Base-by-base conservation (phyloP, 2,113 vertebrate species). In the Pleuronectes platessa region DNA sequence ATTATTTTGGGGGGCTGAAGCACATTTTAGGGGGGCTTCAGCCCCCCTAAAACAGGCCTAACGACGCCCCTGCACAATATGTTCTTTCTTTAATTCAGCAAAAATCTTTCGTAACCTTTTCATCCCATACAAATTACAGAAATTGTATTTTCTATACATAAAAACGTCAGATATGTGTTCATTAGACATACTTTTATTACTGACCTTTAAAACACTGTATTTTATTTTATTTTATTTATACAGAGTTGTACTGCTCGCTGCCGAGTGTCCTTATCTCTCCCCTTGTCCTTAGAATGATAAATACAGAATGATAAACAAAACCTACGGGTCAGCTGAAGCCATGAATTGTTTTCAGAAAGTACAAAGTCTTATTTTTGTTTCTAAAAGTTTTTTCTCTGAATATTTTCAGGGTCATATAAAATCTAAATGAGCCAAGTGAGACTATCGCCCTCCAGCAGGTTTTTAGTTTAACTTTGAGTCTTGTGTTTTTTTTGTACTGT, bases 221-320 rank as follows among this genome's bases (percentile, higher is more conserved):
- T 8, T 17, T 40, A 3, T 61, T 63, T 62, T 47, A 31, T 31
- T 42, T 35, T 58, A 13, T 62, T 49, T 59, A 12, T 20, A 20
- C 14, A 24, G 15, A 12, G 15, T 69, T 47, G 14, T 18, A n/a
- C n/a, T 56, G 2, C 0, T 35, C 27, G 23, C 13, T 53, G 27
- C 1, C 49, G 40, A 35, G 4, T 31, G 13, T 20, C 2, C 49
- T 75, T 66, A 76, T 82, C 59, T 76, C 66, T 59, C 47, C 15
- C 15, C 45, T 35, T 49, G 40, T 63, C 31, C 42, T 66, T 63
- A 13, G 23, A 45, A 53, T 68, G 26, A 77, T n/a, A 64, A 79
- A 74, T 4, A 11, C 15, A 47, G 67, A 60, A 11, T 35, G 5
- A 77, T 40, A 64, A 61, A 60, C 17, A 54, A 15, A 76, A 58